Percentiles rank a stretch among this genome's conserved stretches.
phyloP scores from a whole-genome alignment of 2,797 vertebrate species.

The Tokudaia muenninki region DNA sequence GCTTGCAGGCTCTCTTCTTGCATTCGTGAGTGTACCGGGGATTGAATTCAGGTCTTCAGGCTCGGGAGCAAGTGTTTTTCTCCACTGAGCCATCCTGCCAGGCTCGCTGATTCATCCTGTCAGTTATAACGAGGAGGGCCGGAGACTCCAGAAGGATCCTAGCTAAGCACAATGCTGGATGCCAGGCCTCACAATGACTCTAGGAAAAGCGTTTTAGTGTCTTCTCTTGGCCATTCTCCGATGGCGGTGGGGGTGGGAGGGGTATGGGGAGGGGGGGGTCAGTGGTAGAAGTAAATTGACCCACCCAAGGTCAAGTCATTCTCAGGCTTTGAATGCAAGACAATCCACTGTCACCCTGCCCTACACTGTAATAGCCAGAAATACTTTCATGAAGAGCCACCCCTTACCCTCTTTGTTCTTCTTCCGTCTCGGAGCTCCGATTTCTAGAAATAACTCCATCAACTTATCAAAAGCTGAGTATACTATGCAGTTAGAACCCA shows the following conservation, averaged over 20 bases:
- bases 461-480: not conserved
- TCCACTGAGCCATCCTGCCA: not conserved
- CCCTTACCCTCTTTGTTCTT: not conserved
- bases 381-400: not conserved
- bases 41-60: not conserved
- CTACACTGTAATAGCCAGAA: not conserved
- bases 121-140: not conserved
- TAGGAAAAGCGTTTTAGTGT: not conserved
- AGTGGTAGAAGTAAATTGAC: not conserved
- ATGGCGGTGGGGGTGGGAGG: not conserved
- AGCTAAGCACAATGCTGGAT: not conserved
- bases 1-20: not conserved
- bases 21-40: not conserved
- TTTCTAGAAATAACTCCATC: slow-evolving; percentile 45
- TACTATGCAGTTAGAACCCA: not conserved
- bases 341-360: not conserved
- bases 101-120: not conserved
- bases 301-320: not conserved
- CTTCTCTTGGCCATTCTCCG: not conserved
- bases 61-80: not conserved
- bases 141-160: not conserved
- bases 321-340: not conserved
- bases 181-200: not conserved
- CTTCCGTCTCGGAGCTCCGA: not conserved
- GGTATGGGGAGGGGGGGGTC: not conserved